Percentiles rank a stretch among this genome's conserved stretches.
Evolutionary conservation across 1,140 invertebrate genomes (phyloP).

Genomic region (Dolichoris vasculosae): DNA sequence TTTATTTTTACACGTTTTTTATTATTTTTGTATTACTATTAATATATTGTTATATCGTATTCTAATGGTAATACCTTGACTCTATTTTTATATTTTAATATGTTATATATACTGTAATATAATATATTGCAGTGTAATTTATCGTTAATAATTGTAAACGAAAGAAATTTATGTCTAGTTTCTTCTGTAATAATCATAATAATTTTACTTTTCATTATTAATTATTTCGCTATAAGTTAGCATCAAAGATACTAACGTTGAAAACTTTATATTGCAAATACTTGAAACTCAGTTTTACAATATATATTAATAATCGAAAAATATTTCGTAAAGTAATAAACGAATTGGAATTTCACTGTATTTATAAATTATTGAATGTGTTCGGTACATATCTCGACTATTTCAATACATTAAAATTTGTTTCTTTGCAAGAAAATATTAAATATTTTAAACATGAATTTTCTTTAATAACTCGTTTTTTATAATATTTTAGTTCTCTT

Average conservation of each 20-base stretch:
- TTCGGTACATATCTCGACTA: not conserved
- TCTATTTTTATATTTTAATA: not conserved
- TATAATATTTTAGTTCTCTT: not conserved
- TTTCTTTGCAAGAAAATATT: not conserved
- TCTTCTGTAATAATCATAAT: not conserved
- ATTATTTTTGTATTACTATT: not conserved
- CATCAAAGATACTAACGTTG: not conserved
- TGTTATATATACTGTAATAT: not conserved
- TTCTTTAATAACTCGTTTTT: not conserved
- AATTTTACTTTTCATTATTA: not conserved
- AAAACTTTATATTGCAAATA: not conserved
- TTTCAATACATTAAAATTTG: not conserved
- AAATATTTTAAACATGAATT: not conserved
- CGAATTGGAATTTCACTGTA: not conserved
- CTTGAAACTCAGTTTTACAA: not conserved
- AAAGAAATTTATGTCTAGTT: too few relatives aligned
- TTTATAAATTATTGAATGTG: not conserved
- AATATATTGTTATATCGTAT: not conserved
- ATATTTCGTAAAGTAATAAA: not conserved
- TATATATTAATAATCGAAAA: not conserved
- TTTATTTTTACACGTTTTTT: not conserved
- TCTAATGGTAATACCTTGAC: not conserved
- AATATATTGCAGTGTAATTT: too few relatives aligned
- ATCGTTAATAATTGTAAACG: too few relatives aligned
- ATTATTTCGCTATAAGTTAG: not conserved